Percentiles rank a stretch among this genome's conserved stretches.
phyloP scores from a whole-genome alignment of 2,888 invertebrate species.

The Caenorhabditis sp. region DNA sequence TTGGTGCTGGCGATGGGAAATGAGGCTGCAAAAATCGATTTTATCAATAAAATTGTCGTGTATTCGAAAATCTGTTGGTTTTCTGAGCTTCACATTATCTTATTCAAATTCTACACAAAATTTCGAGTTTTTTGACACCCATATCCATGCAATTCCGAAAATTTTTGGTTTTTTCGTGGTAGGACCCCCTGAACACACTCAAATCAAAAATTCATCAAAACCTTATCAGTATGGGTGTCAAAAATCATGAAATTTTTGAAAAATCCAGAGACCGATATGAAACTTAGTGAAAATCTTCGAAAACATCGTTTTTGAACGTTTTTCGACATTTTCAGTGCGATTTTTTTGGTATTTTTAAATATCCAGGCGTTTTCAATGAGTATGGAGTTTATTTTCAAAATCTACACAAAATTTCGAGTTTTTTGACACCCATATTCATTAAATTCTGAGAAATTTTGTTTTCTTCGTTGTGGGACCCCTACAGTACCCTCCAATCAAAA shows the following conservation, averaged over 20 bases:
- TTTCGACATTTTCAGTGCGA: no score
- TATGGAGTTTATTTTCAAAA: background rate
- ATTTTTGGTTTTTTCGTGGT: background rate
- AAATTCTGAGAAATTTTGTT: background rate
- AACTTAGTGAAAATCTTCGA: no score
- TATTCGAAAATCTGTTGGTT: no score
- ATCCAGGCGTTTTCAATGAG: no score
- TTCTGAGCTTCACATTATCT: conserved; percentile 6
- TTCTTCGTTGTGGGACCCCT: background rate
- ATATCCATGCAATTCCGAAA: background rate
- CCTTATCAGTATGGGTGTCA: background rate
- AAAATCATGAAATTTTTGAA: background rate
- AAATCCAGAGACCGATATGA: no score
- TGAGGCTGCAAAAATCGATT: conserved; percentile 15
- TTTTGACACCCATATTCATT: background rate
- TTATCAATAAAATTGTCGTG: no score
- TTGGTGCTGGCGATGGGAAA: conserved; percentile 5
- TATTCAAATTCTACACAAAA: conserved; percentile 16
- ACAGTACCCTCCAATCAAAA: background rate
- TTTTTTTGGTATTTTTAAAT: no score
- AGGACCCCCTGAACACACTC: background rate
- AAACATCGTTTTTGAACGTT: background rate
- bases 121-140: background rate
- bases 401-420: background rate
- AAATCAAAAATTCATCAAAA: background rate